These are phyloP conservation scores for Podargus strigoides DNA, from an alignment of 2,797 vertebrate genomes.

Conservation along the genomic window DNA sequence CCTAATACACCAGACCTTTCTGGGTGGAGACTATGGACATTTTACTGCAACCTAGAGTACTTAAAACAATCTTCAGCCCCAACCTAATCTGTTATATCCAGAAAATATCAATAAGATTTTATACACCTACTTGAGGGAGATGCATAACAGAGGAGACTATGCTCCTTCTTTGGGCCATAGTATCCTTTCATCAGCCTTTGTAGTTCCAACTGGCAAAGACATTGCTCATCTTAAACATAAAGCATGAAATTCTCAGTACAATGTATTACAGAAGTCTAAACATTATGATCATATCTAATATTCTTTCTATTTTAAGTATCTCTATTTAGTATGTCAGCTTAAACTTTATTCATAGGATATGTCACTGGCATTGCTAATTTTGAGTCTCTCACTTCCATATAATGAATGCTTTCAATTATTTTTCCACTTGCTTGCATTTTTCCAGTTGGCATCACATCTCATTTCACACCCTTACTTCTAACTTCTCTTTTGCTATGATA, in stretches of 20 bases:
- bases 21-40: background rate
- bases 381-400: background rate
- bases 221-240: background rate
- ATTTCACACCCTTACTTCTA: background rate
- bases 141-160: background rate
- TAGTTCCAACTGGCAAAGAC: background rate
- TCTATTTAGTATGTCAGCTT: conserved; percentile 6
- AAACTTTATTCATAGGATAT: conserved; percentile 17
- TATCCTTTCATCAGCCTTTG: background rate
- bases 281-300: conserved; percentile 8
- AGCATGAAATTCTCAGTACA: background rate
- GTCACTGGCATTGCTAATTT: conserved; percentile 16
- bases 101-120: background rate
- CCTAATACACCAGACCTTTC: background rate
- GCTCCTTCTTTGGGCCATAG: background rate
- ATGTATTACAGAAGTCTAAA: conserved; percentile 4
- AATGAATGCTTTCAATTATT: conserved; percentile 37
- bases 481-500: background rate
- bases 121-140: background rate
- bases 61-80: background rate
- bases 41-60: background rate
- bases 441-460: background rate
- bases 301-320: conserved; percentile 18
- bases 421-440: conserved; percentile 42
- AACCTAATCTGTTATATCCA: background rate